phyloP scores from a whole-genome alignment of 2,113 vertebrate species.

The Colossoma macropomum region DNA sequence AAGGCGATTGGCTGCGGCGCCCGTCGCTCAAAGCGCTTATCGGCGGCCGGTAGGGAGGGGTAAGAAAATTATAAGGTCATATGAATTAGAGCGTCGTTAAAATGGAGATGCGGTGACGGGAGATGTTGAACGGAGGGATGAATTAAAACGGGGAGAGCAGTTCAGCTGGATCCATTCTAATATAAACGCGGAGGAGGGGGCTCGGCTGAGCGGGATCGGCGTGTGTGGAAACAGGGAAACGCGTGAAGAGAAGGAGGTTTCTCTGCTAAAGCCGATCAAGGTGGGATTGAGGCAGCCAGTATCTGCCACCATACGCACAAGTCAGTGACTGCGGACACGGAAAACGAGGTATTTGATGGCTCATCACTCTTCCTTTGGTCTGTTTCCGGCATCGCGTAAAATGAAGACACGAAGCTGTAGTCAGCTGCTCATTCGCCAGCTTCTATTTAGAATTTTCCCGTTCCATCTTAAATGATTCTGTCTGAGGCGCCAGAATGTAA shows the following conservation, averaged over 20 bases:
- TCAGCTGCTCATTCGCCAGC: too few relatives aligned
- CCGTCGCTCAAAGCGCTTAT: constrained; percentile 58
- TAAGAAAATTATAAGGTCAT: constrained; percentile 84
- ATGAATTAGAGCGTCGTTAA: constrained; percentile 73
- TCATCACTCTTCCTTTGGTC: background rate
- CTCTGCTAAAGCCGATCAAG: constrained; percentile 77
- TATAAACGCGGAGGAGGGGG: constrained; percentile 31
- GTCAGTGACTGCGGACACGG: constrained; percentile 54
- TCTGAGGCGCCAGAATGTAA: too few relatives aligned
- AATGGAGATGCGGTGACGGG: constrained; percentile 51
- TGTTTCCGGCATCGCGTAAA: constrained; percentile 47
- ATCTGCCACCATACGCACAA: constrained; percentile 57
- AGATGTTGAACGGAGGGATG: constrained; percentile 49
- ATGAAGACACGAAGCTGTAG: too few relatives aligned
- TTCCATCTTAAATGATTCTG: too few relatives aligned
- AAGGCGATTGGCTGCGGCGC: constrained; percentile 56
- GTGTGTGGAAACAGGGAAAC: constrained; percentile 63
- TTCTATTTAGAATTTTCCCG: too few relatives aligned
- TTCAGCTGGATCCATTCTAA: constrained; percentile 51
- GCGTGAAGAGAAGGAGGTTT: constrained; percentile 57
- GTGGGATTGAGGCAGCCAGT: constrained; percentile 64
- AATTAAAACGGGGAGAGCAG: constrained; percentile 65
- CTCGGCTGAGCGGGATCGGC: constrained; percentile 53
- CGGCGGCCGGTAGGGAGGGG: constrained; percentile 65
- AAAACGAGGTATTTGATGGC: constrained; percentile 65